Evolutionary conservation across 2,888 invertebrate species (phyloP), one percentile per base, ranked within the genome.

Genomic region (Philereme vetulata): DNA sequence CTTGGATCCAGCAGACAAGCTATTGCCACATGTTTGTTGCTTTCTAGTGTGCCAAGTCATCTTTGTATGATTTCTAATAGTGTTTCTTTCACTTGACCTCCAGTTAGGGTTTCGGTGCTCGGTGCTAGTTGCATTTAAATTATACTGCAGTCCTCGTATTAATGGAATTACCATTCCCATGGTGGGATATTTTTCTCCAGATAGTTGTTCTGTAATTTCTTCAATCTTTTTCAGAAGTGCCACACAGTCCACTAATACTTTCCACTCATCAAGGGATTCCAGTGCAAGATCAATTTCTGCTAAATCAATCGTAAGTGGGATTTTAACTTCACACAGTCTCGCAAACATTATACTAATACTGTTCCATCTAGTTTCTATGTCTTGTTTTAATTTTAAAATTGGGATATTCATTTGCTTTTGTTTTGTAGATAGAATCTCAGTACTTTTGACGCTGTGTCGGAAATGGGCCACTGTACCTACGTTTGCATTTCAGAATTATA

Each of bases 101-200:
- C 55, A 51, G 45, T 51, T 45, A 51, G 38, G 36, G 50, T 56
- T 61, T 56, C 61, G 45, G 56, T 47, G n/a, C n/a, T n/a, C n/a
- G n/a, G n/a, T n/a, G n/a, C 47, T 55, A n/a, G 58, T 35, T 56
- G 53, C 46, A 46, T 46, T 46, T 46, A 46, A 46, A 5, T 46
- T 46, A 59, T 59, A 56, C 47, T 61, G 64, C 47, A 65, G 45
- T 54, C 59, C 55, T 47, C 59, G 50, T 40, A 60, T 54, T 60
- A 59, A 59, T 46, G 59, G 59, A 38, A 56, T 59, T 56, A 65
- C 52, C 53, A 59, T 47, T 51, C 51, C 53, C 50, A 62, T 56
- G 51, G 65, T 61, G 42, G 62, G 61, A 56, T 65, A 65, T 62
- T 59, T 54, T 56, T 62, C 65, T 53, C 51, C 61, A 46, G 46